Conservation (phyloP, 2,797 vertebrate species). For the Helicolenus hilgendorfi region DNA sequence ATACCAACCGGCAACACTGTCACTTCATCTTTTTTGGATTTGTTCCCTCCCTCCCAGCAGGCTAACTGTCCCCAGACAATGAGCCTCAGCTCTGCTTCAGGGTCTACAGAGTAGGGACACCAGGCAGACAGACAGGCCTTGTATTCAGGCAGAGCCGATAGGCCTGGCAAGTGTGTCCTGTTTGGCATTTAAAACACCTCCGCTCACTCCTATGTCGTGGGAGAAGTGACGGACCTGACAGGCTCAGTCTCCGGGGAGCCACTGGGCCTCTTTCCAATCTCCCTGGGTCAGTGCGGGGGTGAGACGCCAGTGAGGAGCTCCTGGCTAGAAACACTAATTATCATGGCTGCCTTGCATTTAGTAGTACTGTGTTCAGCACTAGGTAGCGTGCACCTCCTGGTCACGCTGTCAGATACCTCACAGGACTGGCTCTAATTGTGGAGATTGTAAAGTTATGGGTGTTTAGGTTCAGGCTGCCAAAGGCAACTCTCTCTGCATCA, state of each 20-base stretch:
- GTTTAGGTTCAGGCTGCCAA: conserved; percentile 76
- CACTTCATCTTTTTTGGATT: conserved; percentile 58
- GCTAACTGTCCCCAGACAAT: conserved; percentile 80
- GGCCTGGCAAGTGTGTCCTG: conserved; percentile 84
- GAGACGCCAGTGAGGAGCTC: conserved; percentile 81
- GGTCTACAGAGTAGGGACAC: conserved; percentile 76
- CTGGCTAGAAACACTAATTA: conserved; percentile 90
- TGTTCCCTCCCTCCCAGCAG: conserved; percentile 68
- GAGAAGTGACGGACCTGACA: conserved; percentile 89
- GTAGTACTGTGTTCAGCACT: conserved; percentile 75
- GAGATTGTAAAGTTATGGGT: conserved; percentile 86
- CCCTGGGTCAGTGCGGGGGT: conserved; percentile 85
- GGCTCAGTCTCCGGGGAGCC: conserved; percentile 84
- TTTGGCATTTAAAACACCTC: conserved; percentile 90
- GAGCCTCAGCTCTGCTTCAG: conserved; percentile 80
- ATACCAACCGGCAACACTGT: conserved; percentile 53
- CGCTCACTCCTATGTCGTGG: conserved; percentile 81
- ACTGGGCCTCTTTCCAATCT: conserved; percentile 87
- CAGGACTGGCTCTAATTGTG: conserved; percentile 87
- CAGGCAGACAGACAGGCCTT: conserved; percentile 80
- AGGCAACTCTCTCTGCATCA: conserved; percentile 78
- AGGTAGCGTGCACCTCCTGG: conserved; percentile 80
- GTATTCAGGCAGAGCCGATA: conserved; percentile 83
- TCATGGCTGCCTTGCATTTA: conserved; percentile 83
- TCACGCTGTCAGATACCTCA: conserved; percentile 87